Percentiles rank a stretch among this genome's conserved stretches.
Evolutionary conservation across 2,888 invertebrate genomes (phyloP).

Genomic region (Trypoxylon attenuatum): DNA sequence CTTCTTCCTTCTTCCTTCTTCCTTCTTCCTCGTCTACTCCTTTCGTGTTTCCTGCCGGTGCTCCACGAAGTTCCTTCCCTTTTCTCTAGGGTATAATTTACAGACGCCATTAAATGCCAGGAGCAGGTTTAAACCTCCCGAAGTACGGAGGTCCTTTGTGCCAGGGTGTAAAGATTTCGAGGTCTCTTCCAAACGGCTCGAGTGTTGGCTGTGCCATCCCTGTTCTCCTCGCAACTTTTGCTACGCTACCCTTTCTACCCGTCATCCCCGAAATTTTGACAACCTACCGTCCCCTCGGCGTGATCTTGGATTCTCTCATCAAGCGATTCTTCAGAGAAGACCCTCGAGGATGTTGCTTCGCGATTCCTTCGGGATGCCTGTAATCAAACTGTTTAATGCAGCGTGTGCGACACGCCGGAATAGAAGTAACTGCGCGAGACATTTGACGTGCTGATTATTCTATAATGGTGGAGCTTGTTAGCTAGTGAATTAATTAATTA

Average conservation of each 20-base stretch:
- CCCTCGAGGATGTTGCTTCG: conserved; percentile 40
- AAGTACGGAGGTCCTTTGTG: conserved; percentile 49
- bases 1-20: background rate
- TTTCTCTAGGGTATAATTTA: conserved; percentile 54
- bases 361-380: conserved; percentile 34
- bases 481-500: conserved; percentile 43
- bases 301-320: conserved; percentile 2
- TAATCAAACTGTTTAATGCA: conserved; percentile 54
- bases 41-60: too few relatives aligned
- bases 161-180: conserved; percentile 56
- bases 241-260: conserved; percentile 33
- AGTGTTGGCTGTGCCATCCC: conserved; percentile 30
- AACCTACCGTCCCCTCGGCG: conserved; percentile 18
- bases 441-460: conserved; percentile 36
- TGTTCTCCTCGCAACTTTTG: conserved; percentile 38
- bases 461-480: conserved; percentile 41
- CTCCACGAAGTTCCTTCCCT: too few relatives aligned
- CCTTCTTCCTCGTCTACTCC: conserved; percentile 5
- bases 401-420: conserved; percentile 6
- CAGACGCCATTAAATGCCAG: conserved; percentile 62
- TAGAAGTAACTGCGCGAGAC: conserved; percentile 41
- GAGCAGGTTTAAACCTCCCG: conserved; percentile 57
- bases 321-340: conserved; percentile 17
- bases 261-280: conserved; percentile 51
- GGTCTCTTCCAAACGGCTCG: conserved; percentile 29